phyloP scores from a whole-genome alignment of 2,888 invertebrate genomes.

The Alviniconcha strummeri region DNA sequence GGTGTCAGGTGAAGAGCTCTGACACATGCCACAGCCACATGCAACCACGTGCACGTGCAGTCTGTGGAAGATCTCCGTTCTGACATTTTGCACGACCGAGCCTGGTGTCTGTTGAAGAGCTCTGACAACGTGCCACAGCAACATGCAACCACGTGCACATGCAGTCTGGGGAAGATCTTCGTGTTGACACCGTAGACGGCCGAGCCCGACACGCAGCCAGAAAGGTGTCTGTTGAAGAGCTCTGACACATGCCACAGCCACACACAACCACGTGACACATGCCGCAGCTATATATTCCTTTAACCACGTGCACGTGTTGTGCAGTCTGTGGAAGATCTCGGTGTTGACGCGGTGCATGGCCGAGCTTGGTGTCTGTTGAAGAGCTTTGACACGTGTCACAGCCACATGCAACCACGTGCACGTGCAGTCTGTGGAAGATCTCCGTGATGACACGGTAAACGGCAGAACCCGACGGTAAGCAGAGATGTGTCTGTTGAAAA shows the following conservation, averaged over 20 bases:
- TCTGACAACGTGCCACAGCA: not conserved
- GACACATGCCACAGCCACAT: no score
- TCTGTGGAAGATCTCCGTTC: slow-evolving; percentile 38
- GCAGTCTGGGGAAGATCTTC: slow-evolving; percentile 37
- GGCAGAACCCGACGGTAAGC: slow-evolving; percentile 39
- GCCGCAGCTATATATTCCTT: no score
- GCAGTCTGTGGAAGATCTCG: slow-evolving; percentile 38
- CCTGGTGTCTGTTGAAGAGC: slow-evolving; percentile 37
- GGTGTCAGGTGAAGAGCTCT: not conserved
- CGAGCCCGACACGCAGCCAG: slow-evolving; percentile 41
- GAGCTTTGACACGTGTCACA: not conserved
- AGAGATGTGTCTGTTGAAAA: slow-evolving; percentile 41
- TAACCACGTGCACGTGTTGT: not conserved
- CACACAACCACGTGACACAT: no score
- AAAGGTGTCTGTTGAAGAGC: slow-evolving; percentile 40
- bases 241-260: slow-evolving; percentile 18
- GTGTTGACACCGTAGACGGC: slow-evolving; percentile 36
- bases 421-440: slow-evolving; percentile 34
- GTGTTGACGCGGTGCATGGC: slow-evolving; percentile 38
- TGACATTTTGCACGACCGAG: slow-evolving; percentile 34
- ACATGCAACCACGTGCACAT: not conserved
- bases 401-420: not conserved
- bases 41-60: no score
- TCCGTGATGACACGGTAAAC: slow-evolving; percentile 38
- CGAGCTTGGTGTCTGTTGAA: not conserved